Base-by-base conservation (phyloP, 2,888 invertebrate species). In the Sabatieria punctata region DNA sequence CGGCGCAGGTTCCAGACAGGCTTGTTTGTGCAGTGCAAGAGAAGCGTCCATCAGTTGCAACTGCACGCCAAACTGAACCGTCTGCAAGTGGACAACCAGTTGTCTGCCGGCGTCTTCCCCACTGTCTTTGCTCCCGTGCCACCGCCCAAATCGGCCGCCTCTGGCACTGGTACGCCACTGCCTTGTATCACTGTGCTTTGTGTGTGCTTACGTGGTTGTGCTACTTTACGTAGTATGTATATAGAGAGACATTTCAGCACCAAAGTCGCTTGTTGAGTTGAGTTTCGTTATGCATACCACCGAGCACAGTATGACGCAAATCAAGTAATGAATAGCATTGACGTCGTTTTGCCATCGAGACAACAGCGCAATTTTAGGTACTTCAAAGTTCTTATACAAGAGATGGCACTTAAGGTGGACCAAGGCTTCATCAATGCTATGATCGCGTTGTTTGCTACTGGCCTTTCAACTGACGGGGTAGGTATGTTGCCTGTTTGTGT, bases 381-480 rank as follows among this genome's bases (percentile, higher is more conserved):
- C 68, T 86, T 83, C 64, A 85, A 84, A 67, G 77, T 93, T 52
- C 74, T 97, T 43, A 77, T 97, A 46, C 91, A 93, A 69, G 97
- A 97, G 71, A 93, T 97, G 73, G 85, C 89, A 59, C 75, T 97
- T 24, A 89, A 89, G 70, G 77, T 85, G 1, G 95, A 97, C 67
- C 79, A 91, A 66, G 81, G 83, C 18, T 84, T 95, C 56, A 74
- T 97, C 47, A 88, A 82, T 64, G 85, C 85, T 2, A 65, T 89
- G 25, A 71, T 83, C 60, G 77, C 77, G 33, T 75, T 95, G 67
- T 80, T 93, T 64, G 78, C 53, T 15, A 55, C 11, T 15, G 30
- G 30, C 2, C 19, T n/a, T n/a, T n/a, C n/a, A n/a, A n/a, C n/a
- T n/a, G n/a, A n/a, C n/a, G n/a, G n/a, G n/a, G n/a, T n/a, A n/a